Conservation (phyloP, 2,888 invertebrate genomes). For the Caenorhabditis macrosperma region DNA sequence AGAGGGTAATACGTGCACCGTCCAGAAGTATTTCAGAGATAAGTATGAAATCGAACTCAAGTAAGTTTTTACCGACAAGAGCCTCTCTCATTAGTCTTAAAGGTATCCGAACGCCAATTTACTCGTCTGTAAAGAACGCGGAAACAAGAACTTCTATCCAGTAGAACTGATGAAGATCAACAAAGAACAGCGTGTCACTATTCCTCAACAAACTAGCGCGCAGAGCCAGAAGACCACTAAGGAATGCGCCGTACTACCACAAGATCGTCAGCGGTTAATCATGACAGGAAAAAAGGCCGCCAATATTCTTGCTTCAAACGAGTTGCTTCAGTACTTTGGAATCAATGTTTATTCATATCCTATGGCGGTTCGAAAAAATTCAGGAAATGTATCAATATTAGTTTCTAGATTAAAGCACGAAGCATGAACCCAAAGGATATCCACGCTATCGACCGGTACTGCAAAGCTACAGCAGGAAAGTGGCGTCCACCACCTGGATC, state of each 20-base stretch:
- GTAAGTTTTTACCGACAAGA: constrained; percentile 9
- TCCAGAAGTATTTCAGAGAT: constrained; percentile 43
- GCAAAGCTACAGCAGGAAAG: constrained; percentile 5
- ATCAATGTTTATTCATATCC: constrained; percentile 13
- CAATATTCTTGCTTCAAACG: background rate
- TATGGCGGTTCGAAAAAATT: background rate
- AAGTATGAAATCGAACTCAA: constrained; percentile 47
- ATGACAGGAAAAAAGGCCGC: constrained; percentile 25
- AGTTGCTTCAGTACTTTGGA: constrained; percentile 17
- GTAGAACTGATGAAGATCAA: constrained; percentile 62
- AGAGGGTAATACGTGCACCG: background rate
- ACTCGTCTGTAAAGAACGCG: constrained; percentile 51
- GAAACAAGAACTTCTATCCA: constrained; percentile 57
- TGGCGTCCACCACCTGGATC: constrained; percentile 20
- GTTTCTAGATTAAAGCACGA: constrained; percentile 1
- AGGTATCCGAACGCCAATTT: constrained; percentile 62
- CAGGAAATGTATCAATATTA: background rate
- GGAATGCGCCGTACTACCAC: constrained; percentile 50
- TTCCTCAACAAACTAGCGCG: constrained; percentile 58
- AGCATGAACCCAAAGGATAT: constrained; percentile 17
- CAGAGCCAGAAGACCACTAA: constrained; percentile 61
- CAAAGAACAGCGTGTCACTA: constrained; percentile 66
- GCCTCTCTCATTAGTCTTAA: background rate
- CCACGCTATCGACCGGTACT: background rate
- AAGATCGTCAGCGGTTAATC: constrained; percentile 32